A percentile compares a stretch with the other conserved stretches of the same genome.
Conservation (phyloP, 2,113 vertebrate genomes). For the Seriola rivoliana region DNA sequence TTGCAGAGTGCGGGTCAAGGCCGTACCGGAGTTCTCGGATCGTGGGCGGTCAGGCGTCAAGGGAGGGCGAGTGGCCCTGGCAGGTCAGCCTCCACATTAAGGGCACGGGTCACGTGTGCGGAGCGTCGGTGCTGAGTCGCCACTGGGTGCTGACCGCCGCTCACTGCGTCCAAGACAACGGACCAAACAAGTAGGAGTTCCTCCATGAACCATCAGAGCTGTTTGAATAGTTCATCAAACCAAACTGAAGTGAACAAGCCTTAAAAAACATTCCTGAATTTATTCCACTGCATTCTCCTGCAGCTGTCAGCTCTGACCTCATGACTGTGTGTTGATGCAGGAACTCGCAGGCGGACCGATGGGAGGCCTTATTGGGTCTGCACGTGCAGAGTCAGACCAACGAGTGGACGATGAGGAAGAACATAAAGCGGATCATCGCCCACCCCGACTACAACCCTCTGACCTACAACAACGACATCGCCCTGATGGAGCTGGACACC, state of each 20-base stretch:
- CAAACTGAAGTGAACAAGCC: background rate
- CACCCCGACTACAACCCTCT: constrained; percentile 43
- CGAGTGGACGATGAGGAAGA: constrained; percentile 44
- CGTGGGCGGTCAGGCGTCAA: constrained; percentile 73
- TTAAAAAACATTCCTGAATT: too few relatives aligned
- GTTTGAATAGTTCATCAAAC: background rate
- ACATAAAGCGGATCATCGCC: constrained; percentile 68
- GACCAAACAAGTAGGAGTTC: constrained; percentile 40
- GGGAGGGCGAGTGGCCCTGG: constrained; percentile 84
- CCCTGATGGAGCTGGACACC: constrained; percentile 80
- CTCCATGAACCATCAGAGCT: background rate
- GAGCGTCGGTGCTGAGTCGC: constrained; percentile 73
- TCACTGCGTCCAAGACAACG: constrained; percentile 80
- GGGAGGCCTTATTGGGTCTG: constrained; percentile 89
- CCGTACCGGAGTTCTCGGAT: constrained; percentile 76
- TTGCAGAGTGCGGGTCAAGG: constrained; percentile 74
- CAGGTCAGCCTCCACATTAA: constrained; percentile 83
- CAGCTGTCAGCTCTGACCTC: constrained; percentile 13
- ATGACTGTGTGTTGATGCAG: constrained; percentile 29
- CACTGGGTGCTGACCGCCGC: constrained; percentile 83
- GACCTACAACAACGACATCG: constrained; percentile 77
- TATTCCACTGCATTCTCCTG: background rate
- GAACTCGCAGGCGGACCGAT: constrained; percentile 71
- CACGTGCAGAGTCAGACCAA: constrained; percentile 81
- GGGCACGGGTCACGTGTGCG: constrained; percentile 71